Evolutionary conservation across 1,140 invertebrate genomes (phyloP).

Genomic region (Meloidogyne hapla): DNA sequence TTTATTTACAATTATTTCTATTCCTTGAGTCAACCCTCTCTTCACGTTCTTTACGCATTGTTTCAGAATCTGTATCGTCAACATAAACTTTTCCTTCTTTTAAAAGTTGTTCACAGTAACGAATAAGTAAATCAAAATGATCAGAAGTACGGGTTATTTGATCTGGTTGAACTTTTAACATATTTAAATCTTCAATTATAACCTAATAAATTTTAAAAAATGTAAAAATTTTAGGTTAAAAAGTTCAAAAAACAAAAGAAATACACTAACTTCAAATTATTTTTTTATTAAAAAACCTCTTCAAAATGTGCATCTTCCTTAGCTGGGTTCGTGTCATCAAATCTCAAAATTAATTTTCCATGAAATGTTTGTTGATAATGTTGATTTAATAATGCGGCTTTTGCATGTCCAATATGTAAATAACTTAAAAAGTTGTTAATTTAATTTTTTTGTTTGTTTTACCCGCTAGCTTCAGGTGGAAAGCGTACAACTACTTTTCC

Average conservation of each 20-base stretch:
- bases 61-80: conserved; percentile 88
- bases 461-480: conserved; percentile 95
- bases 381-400: conserved; percentile 95
- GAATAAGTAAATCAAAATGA: conserved; percentile 87
- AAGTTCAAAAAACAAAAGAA: background rate
- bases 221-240: conserved; percentile 17
- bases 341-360: conserved; percentile 93
- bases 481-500: conserved; percentile 92
- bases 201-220: conserved; percentile 68
- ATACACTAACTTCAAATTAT: too few species aligned
- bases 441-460: conserved; percentile 38
- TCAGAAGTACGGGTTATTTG: conserved; percentile 91
- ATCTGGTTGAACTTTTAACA: conserved; percentile 88
- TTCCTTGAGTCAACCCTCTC: conserved; percentile 82
- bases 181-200: conserved; percentile 87
- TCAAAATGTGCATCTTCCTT: conserved; percentile 99
- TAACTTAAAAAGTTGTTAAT: conserved; percentile 70
- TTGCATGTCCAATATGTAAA: conserved; percentile 97
- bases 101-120: conserved; percentile 83
- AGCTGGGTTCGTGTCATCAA: conserved; percentile 99
- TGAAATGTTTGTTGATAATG: conserved; percentile 91
- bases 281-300: too few species aligned
- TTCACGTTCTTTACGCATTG: conserved; percentile 91
- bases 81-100: conserved; percentile 87
- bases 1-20: conserved; percentile 76